Evolutionary conservation across 2,113 vertebrate genomes (phyloP).

Genomic region (Microtus ochrogaster): DNA sequence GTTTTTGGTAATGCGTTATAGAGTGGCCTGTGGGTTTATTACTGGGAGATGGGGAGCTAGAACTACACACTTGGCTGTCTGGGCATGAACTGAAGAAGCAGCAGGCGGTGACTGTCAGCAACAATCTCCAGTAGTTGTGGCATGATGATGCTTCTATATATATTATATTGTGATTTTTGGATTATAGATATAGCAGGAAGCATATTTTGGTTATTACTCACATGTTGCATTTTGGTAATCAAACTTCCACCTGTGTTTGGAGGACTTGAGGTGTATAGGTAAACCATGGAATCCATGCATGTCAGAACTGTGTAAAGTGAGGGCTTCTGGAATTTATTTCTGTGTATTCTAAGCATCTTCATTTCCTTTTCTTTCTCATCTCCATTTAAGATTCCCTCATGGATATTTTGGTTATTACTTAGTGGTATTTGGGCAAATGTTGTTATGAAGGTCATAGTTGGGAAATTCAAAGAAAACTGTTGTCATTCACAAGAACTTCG

Average conservation of each 20-base stretch:
- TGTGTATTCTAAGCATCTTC: neutral
- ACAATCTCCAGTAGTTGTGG: neutral
- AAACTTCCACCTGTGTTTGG: constrained; percentile 29
- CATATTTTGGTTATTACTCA: neutral
- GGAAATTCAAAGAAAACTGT: constrained; percentile 39
- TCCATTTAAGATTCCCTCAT: constrained; percentile 7
- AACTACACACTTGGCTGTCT: neutral
- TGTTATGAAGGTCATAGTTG: constrained; percentile 6
- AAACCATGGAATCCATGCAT: neutral
- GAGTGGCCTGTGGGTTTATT: neutral
- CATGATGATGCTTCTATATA: neutral
- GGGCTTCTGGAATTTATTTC: neutral
- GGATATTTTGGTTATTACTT: neutral
- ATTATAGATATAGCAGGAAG: neutral
- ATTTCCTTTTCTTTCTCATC: neutral
- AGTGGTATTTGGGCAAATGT: neutral
- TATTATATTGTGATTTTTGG: neutral
- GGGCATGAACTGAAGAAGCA: neutral
- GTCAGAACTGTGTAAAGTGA: neutral
- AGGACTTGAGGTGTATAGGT: neutral
- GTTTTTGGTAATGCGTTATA: neutral
- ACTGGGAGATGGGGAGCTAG: neutral
- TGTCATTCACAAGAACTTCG: neutral
- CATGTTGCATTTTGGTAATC: neutral
- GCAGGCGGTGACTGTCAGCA: neutral